Evolutionary conservation across 2,888 invertebrate species (phyloP), one percentile per base, ranked within the genome.

Genomic region (Athrips mouffetella): DNA sequence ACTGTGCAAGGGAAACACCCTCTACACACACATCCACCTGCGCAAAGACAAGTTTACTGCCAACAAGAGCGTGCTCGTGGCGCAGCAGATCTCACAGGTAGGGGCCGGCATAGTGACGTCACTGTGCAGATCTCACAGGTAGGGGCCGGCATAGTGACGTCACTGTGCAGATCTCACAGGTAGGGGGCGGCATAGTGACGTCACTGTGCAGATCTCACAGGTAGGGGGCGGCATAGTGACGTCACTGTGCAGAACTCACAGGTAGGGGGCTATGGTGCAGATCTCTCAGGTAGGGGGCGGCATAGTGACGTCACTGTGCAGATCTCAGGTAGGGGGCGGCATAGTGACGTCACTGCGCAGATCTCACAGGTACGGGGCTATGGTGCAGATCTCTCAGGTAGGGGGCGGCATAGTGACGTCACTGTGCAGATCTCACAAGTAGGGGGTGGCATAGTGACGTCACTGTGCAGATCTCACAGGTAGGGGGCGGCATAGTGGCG

Each of bases 11-110:
- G 98, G 98, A 56, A 94, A 94, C 90, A 98, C 98, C 40, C 91
- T 99, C 16, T 97, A 95, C 89, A 96, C 96, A 21, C 96, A 97
- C 82, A 95, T 98, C 76, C 98, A 98, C 83, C 89, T 95, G 55
- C 89, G 95, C 44, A 95, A 95, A 73, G 97, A 97, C 88, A 97
- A 97, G 89, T 98, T 98, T 82, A 96, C 95, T 63, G 94, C 98
- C 90, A 96, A 96, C 85, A 94, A 95, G 76, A 96, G 95, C 50
- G 95, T 98, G 46, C 91, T 96, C 48, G 94, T 98, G 56, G 98
- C 98, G 58, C 97, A 98, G 76, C 98, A 99, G 89, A 98, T 99
- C 66, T 95, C 96, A 69, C 97, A 97, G 93, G 96, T 95, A 45
- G 4, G 27, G 44, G 8, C 18, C 1, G 1, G 1, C 3, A 2